Evolutionary conservation across 2,888 invertebrate species (phyloP).

Genomic region (Cryptosula pallasiana): DNA sequence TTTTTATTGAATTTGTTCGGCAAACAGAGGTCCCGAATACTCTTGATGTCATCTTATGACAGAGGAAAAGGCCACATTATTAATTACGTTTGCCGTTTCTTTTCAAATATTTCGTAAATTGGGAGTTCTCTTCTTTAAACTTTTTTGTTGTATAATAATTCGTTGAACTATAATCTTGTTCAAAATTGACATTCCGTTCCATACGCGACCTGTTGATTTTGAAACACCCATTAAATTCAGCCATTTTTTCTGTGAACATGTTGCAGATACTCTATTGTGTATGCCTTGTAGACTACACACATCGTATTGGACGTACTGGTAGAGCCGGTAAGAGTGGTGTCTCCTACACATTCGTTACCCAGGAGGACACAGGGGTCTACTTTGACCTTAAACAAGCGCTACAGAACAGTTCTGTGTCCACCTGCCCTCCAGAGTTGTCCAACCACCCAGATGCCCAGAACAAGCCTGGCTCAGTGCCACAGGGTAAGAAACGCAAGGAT

Average conservation of each 20-base stretch:
- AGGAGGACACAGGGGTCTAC: conserved; percentile 89
- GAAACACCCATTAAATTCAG: too few species aligned
- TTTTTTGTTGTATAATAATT: neutral
- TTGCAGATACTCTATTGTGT: too few species aligned
- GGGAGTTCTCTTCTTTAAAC: too few species aligned
- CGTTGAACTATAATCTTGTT: neutral
- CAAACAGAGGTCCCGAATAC: too few species aligned
- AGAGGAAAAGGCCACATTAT: too few species aligned
- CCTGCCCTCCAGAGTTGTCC: conserved; percentile 89
- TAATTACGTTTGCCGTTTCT: too few species aligned
- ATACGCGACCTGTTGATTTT: too few species aligned
- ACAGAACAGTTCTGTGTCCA: conserved; percentile 81
- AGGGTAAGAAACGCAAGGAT: conserved; percentile 76
- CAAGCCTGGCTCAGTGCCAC: conserved; percentile 87
- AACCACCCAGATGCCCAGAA: conserved; percentile 98
- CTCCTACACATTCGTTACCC: conserved; percentile 92
- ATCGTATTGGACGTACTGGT: conserved; percentile 96
- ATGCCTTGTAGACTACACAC: conserved; percentile 62
- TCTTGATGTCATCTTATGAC: too few species aligned
- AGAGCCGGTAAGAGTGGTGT: conserved; percentile 96
- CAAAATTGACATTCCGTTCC: too few species aligned
- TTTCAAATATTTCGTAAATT: too few species aligned
- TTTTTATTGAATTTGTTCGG: too few species aligned
- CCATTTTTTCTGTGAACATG: too few species aligned
- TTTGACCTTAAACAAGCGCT: conserved; percentile 90